Conservation (phyloP, 2,888 invertebrate genomes). For the Tupiocoris notatus region DNA sequence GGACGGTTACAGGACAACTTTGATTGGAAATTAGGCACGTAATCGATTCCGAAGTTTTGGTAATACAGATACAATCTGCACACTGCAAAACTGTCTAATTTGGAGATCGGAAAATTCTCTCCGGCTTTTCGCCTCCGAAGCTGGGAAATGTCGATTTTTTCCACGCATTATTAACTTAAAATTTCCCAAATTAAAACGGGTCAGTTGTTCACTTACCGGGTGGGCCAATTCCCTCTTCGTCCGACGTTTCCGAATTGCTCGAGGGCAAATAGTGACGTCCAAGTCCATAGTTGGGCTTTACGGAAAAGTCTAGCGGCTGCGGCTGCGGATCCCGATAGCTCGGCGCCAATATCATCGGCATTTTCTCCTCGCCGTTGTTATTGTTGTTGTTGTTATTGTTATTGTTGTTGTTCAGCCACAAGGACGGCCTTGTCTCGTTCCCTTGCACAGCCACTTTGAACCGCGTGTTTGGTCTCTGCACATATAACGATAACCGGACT, state of each 20-base stretch:
- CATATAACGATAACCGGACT: conserved; percentile 17
- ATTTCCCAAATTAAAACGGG: no score
- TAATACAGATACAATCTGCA: no score
- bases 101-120: no score
- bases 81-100: no score
- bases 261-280: conserved; percentile 47
- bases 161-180: not conserved
- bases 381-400: conserved; percentile 49
- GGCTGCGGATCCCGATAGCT: conserved; percentile 47
- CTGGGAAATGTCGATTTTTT: no score
- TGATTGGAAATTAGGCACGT: no score
- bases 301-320: conserved; percentile 50
- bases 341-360: conserved; percentile 46
- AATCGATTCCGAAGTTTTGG: no score
- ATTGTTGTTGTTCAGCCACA: conserved; percentile 55
- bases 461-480: conserved; percentile 22
- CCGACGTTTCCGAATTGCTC: conserved; percentile 51
- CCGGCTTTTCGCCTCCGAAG: no score
- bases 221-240: conserved; percentile 57
- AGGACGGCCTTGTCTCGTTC: conserved; percentile 50
- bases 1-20: no score
- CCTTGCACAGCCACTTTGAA: conserved; percentile 48
- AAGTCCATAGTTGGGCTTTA: conserved; percentile 46
- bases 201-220: conserved; percentile 48
- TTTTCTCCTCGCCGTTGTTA: conserved; percentile 47